phyloP scores from a whole-genome alignment of 2,113 vertebrate genomes.

The Verasper variegatus region DNA sequence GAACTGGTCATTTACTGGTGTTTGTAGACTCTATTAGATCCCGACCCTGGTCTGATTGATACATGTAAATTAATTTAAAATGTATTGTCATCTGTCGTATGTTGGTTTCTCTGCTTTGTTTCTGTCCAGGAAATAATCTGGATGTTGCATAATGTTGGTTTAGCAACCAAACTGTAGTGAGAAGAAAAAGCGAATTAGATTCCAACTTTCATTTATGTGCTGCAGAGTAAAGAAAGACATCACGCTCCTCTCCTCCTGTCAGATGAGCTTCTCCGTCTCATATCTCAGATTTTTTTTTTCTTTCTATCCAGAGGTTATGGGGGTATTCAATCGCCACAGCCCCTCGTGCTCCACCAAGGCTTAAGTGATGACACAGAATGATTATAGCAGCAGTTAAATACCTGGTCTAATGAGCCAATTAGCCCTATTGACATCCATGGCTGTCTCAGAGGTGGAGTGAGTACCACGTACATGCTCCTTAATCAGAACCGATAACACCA shows the following conservation, averaged over 20 bases:
- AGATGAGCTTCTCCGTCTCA: conserved; percentile 42
- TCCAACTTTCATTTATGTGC: background rate
- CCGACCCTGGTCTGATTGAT: too few relatives aligned
- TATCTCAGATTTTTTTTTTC: conserved; percentile 45
- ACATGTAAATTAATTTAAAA: too few relatives aligned
- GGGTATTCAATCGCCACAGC: conserved; percentile 66
- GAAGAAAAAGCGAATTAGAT: too few relatives aligned
- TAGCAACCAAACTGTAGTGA: too few relatives aligned
- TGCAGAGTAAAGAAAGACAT: conserved; percentile 7
- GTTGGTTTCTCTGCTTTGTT: too few relatives aligned
- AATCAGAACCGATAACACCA: conserved; percentile 79
- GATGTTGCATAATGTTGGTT: too few relatives aligned
- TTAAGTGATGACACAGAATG: conserved; percentile 80
- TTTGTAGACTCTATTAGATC: too few relatives aligned
- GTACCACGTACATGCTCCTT: conserved; percentile 75
- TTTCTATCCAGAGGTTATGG: conserved; percentile 54
- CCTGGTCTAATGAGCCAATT: conserved; percentile 83
- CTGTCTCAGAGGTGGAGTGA: conserved; percentile 80
- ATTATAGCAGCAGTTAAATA: conserved; percentile 80
- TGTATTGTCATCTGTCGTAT: too few relatives aligned
- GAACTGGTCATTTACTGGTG: too few relatives aligned
- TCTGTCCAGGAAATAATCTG: too few relatives aligned
- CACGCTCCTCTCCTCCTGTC: conserved; percentile 27
- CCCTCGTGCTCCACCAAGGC: conserved; percentile 66
- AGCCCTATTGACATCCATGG: conserved; percentile 80